Evolutionary conservation across 35 echinoderm and acorn worm genomes (phyloP), one percentile per base, ranked within the genome.

Genomic region (Amphiura filiformis): DNA sequence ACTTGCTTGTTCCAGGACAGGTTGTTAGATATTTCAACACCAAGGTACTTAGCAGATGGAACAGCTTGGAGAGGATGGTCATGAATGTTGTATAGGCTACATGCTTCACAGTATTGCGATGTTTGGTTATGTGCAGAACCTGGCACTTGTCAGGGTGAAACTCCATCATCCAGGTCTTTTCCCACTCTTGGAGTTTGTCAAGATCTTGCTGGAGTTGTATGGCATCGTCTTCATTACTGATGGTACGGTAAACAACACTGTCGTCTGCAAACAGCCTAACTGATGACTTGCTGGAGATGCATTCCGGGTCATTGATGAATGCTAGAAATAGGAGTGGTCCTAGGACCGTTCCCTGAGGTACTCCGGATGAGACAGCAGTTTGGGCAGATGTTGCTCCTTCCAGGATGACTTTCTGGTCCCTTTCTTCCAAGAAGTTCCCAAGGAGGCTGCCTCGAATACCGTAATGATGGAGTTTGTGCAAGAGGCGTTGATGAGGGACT

Each of bases 401-500:
- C 61, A 70, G 28, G 61, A 70, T 70, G 61, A 15, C 61, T 23
- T 70, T 18, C 26, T 70, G 61, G 61, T 26, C 28, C 3, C 61
- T 5, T 26, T 23, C 61, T 70, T 1, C 26, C 1, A 70, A 30
- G 28, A 70, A 70, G 26, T 70, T 70, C 15, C 26, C 61, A 70
- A 77, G 75, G 34, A 77, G 78, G 14, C 34, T 80, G 7, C 78
- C 78, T 34, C 78, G 78, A 26, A 80, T 81, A 32, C 77, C 86
- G 41, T 77, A 42, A 22, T 76, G 76, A 79, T 88, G 76, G 34
- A 88, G 36, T 81, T 79, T 57, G 56, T 34, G 78, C 5, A 86
- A 44, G 35, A 88, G 86, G 32, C 76, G 86, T 15, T 79, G 36
- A 33, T 80, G 86, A 1, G 86, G 86, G 13, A 88, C 86, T 34